Base-by-base conservation (phyloP, 2,888 invertebrate species). In the Drosophila percnosoma region DNA sequence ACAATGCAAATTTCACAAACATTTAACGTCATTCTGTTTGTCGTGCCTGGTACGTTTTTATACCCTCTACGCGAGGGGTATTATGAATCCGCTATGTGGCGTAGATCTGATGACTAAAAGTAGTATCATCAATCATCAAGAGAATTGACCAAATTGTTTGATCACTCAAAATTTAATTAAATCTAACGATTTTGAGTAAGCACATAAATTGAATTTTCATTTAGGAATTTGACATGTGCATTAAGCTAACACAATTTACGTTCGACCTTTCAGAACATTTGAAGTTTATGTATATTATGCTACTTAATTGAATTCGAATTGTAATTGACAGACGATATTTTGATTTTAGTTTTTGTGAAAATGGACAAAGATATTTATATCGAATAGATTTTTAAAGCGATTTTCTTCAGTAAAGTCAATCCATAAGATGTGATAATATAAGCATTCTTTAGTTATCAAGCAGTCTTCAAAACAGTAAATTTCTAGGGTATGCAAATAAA, bases 31-130 rank as follows among this genome's bases (percentile, higher is more conserved):
- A 51, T 38, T 62, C 21, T 45, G 49, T 31, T 58, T 24, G 48
- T 51, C 45, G 88, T 82, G 85, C 76, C 80, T 82, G 71, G 73
- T 59, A 83, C 74, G 54, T 29, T 63, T 33, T 45, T 4, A 13
- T 55, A 49, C 42, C 21, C 65, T 70, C 27, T 34, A 24, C 45
- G 36, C 31, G 21, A 49, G 33, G 11, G n/a, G 61, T 29, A 63
- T 48, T 29, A 27, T 13, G n/a, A 45, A 13, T 63, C 10, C 5
- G n/a, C 18, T 24, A 68, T 52, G 6, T 11, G 21, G 45, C 7
- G 24, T 15, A 45, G 7, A 21, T 24, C 13, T 45, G 21, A 15
- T 15, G 2, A 18, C 0, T 18, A 18, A 3, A 38, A 18, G 38
- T 38, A 18, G 18, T 38, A 38, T 38, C 8, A 38, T 38, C 7